phyloP scores from a whole-genome alignment of 2,888 invertebrate species.

The Zhengitettix transpicula region DNA sequence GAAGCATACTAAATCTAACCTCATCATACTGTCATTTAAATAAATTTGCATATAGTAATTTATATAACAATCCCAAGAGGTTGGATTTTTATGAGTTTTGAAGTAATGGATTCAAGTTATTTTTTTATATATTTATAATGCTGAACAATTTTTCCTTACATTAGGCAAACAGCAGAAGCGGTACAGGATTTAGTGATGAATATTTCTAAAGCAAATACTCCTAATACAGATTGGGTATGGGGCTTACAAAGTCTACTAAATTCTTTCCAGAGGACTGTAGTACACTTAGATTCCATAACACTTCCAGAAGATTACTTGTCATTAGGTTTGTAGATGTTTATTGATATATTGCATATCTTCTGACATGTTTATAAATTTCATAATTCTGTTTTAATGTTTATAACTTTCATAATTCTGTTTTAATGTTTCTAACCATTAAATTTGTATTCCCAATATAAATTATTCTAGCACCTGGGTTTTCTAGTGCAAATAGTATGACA shows the following conservation, averaged over 20 bases:
- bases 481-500: conserved; percentile 21
- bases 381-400: no score
- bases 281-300: conserved; percentile 24
- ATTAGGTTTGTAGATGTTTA: conserved; percentile 20
- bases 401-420: not conserved
- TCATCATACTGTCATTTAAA: no score
- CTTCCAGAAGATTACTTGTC: conserved; percentile 49
- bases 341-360: not conserved
- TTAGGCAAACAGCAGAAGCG: conserved; percentile 30
- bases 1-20: no score
- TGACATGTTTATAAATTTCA: conserved; percentile 4
- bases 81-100: no score
- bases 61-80: no score
- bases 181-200: conserved; percentile 32
- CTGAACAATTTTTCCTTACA: conserved; percentile 7
- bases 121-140: no score
- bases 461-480: conserved; percentile 22
- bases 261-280: conserved; percentile 24
- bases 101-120: no score
- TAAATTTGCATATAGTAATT: no score
- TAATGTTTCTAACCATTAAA: no score
- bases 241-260: conserved; percentile 41
- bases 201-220: conserved; percentile 24
- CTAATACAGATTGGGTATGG: conserved; percentile 33
- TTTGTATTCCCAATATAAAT: no score